Evolutionary conservation across 2,888 invertebrate genomes (phyloP).

Genomic region (Sphecodes monilicornis): DNA sequence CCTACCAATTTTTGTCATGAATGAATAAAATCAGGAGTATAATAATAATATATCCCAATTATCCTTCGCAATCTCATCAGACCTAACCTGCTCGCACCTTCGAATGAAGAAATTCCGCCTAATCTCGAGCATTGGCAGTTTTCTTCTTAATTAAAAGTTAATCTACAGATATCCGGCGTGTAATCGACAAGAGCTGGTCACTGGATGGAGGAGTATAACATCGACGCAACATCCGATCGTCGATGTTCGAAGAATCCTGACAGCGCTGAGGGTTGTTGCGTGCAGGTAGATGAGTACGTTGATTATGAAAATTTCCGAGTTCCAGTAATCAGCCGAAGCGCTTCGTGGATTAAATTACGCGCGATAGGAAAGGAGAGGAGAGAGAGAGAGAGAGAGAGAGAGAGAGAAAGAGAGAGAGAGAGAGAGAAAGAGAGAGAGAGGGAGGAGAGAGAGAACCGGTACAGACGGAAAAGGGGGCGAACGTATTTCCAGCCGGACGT

Average conservation of each 20-base stretch:
- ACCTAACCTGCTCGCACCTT: not conserved
- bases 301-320: slow-evolving; percentile 61
- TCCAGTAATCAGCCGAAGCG: slow-evolving; percentile 49
- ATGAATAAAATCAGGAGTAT: no score
- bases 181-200: not conserved
- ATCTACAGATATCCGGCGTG: not conserved
- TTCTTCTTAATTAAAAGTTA: not conserved
- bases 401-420: slow-evolving; percentile 16
- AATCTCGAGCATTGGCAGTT: not conserved
- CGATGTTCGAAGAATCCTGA: not conserved
- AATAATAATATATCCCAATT: no score
- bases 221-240: not conserved
- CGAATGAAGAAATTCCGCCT: not conserved
- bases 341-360: slow-evolving; percentile 57
- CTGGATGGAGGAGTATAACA: not conserved
- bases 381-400: not conserved
- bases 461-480: slow-evolving; percentile 33
- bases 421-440: not conserved
- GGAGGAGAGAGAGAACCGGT: slow-evolving; percentile 48
- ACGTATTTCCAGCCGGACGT: slow-evolving; percentile 31
- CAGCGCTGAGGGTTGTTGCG: slow-evolving; percentile 28
- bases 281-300: slow-evolving; percentile 31
- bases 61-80: no score
- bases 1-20: no score
- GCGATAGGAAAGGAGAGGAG: slow-evolving; percentile 25